Conservation (phyloP, 2,888 invertebrate genomes). For the Cancer borealis region DNA sequence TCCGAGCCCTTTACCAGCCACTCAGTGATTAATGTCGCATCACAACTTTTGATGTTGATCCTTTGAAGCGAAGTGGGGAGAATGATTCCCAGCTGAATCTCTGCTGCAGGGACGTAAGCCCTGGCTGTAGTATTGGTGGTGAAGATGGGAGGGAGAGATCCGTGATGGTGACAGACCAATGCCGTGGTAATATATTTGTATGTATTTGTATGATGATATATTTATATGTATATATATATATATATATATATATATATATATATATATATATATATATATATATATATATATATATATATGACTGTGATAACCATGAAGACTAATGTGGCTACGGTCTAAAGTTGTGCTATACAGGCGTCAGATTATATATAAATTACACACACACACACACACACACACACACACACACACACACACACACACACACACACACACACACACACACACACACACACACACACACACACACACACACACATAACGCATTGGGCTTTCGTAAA, state of each 20-base stretch:
- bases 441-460: no score
- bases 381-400: no score
- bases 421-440: no score
- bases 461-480: no score
- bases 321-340: no score
- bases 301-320: not conserved
- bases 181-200: not conserved
- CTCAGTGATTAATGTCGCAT: slow-evolving; percentile 55
- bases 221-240: not conserved
- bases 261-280: not conserved
- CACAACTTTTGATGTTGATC: slow-evolving; percentile 54
- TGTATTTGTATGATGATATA: not conserved
- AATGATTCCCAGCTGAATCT: slow-evolving; percentile 1
- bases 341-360: no score
- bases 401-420: no score
- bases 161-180: not conserved
- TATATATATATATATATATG: slow-evolving; percentile 15
- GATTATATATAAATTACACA: no score
- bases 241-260: slow-evolving; percentile 11
- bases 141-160: not conserved
- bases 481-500: no score
- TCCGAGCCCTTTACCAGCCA: slow-evolving; percentile 27
- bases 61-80: slow-evolving; percentile 49
- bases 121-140: not conserved
- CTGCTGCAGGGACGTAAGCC: not conserved